Evolutionary conservation across 2,888 invertebrate genomes (phyloP), one percentile per base, ranked within the genome.

Genomic region (Onthophagus sagittarius): DNA sequence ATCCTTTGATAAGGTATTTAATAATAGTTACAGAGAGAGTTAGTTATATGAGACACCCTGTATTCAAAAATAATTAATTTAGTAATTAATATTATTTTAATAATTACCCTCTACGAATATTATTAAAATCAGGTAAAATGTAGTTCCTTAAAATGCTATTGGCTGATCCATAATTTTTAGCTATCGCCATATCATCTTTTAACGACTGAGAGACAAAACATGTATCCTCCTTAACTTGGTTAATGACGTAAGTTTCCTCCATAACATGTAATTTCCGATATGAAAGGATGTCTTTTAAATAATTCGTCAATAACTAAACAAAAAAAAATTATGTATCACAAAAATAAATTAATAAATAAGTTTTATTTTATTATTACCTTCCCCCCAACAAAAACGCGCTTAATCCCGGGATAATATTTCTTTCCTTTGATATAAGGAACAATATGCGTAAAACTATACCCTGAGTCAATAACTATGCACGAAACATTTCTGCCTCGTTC

Each of bases 191-290:
- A 79, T 98, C 97, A 15, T 86, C 86, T 80, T 90, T 89, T 80
- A 97, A 96, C 82, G 98, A 88, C 78, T 90, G 88, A 0, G 98
- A 93, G 0, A 99, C 96, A 87, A 92, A 99, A 83, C 99, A 99
- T 0, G 94, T 91, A 83, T 99, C 99, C 86, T 99, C 99, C 85
- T 99, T 99, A 0, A 94, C 94, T 86, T 99, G 98, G 86, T 99
- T 99, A 69, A 99, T 96, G 0, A 99, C 97, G 86, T 95, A 97
- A 0, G 98, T 97, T 85, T 99, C 99, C 83, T 99, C 98, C 96
- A 98, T 97, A 0, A 99, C 98, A 87, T 99, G 96, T 65, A 99
- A 86, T 83, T 99, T 98, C 63, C 94, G 89, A 84, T 99, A 99
- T 0, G 99, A 99, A 78, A 99, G 92, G 13, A 98, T 91, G 85